A percentile compares a stretch with the other conserved stretches of the same genome.
Conservation (phyloP, 2,888 invertebrate genomes). For the Trichogramma dendrolimi region DNA sequence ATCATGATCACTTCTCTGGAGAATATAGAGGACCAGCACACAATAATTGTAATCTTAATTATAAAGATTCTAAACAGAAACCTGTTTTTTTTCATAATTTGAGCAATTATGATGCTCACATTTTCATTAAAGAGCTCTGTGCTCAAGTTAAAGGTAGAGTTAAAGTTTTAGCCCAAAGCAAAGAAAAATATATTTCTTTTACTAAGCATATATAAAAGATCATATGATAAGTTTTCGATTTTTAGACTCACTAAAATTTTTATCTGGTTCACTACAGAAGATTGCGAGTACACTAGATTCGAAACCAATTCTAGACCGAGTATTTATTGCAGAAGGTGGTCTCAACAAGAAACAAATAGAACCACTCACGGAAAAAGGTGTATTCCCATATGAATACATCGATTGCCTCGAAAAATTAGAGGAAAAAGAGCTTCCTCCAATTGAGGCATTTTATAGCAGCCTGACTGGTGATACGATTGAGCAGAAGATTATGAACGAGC, state of each 20-base stretch:
- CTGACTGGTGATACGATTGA: neutral
- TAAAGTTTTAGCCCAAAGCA: conserved; percentile 13
- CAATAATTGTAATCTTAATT: neutral
- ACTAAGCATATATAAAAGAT: too few relatives aligned
- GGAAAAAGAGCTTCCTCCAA: neutral
- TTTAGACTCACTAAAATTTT: too few relatives aligned
- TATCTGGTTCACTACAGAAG: too few relatives aligned
- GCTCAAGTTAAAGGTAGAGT: conserved; percentile 27
- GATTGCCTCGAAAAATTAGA: neutral
- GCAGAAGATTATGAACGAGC: neutral
- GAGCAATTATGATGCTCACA: too few relatives aligned
- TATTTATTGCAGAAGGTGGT: too few relatives aligned
- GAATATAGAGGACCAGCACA: neutral
- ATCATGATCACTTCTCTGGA: conserved; percentile 24
- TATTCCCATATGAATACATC: neutral
- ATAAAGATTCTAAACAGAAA: neutral
- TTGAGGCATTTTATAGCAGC: neutral
- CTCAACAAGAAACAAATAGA: neutral
- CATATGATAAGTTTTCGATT: too few relatives aligned
- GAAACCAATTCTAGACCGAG: too few relatives aligned
- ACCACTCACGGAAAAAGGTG: neutral
- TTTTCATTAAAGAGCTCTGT: neutral
- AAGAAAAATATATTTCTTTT: too few relatives aligned
- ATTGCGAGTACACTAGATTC: too few relatives aligned
- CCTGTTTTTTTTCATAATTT: neutral